Conservation (phyloP, 2,888 invertebrate genomes). For the Dynastes tityus region DNA sequence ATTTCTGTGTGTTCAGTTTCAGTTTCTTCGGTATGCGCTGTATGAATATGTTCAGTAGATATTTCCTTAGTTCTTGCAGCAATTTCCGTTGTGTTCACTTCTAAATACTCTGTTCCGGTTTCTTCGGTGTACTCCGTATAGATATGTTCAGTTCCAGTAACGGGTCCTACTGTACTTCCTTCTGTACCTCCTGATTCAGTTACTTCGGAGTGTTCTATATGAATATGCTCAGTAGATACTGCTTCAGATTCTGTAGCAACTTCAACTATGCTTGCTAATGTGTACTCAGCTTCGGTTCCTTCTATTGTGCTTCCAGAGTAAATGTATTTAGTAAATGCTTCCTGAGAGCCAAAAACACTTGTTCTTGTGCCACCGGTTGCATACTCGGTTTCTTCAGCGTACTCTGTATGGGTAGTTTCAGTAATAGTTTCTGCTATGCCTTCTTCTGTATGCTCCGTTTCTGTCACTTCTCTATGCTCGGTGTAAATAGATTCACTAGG, state of each 20-base stretch:
- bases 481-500: background rate
- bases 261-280: too few species aligned
- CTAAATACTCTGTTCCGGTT: background rate
- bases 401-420: background rate
- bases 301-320: too few species aligned
- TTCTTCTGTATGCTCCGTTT: conserved; percentile 3
- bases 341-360: too few species aligned
- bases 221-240: too few species aligned
- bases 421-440: background rate
- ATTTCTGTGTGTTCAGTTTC: conserved; percentile 22
- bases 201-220: too few species aligned
- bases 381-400: background rate
- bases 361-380: too few species aligned
- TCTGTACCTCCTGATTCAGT: too few species aligned
- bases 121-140: background rate
- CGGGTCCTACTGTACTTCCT: too few species aligned
- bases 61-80: background rate
- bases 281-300: background rate
- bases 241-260: too few species aligned
- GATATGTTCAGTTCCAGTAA: too few species aligned
- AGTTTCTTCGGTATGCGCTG: background rate
- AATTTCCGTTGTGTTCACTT: background rate
- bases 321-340: too few species aligned
- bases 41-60: conserved; percentile 18
- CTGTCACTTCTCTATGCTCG: background rate